Evolutionary conservation across 1,140 invertebrate species (phyloP).

Genomic region (Acromyrmex echinatior): DNA sequence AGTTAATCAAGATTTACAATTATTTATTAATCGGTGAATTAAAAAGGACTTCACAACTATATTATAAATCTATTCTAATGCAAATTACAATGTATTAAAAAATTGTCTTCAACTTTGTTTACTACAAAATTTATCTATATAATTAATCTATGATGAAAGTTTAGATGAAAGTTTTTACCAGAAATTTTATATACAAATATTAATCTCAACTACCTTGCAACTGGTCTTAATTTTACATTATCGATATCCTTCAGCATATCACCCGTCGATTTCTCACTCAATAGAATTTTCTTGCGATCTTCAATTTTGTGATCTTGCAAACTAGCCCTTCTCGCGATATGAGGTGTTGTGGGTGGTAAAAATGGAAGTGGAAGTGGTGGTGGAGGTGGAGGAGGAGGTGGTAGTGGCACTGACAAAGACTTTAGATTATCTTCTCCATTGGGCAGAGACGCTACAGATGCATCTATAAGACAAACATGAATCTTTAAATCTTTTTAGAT

Average conservation of each 20-base stretch:
- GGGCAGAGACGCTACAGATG: slow-evolving; percentile 75
- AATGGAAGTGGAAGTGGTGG: slow-evolving; percentile 80
- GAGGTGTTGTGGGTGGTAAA: slow-evolving; percentile 84
- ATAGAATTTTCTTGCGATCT: slow-evolving; percentile 79
- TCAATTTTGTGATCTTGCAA: slow-evolving; percentile 84
- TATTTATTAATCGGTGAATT: background rate
- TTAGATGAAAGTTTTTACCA: background rate
- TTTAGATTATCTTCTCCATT: slow-evolving; percentile 73
- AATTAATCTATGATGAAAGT: background rate
- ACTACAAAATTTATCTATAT: background rate
- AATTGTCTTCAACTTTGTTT: background rate
- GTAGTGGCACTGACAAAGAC: slow-evolving; percentile 65
- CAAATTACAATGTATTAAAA: background rate
- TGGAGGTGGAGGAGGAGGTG: slow-evolving; percentile 80
- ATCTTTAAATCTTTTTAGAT: slow-evolving; percentile 34
- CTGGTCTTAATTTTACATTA: slow-evolving; percentile 83
- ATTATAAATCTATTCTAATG: background rate
- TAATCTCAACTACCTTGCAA: slow-evolving; percentile 78
- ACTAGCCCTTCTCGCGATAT: slow-evolving; percentile 85
- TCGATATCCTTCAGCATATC: slow-evolving; percentile 84
- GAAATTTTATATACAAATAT: background rate
- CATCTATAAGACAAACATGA: slow-evolving; percentile 59
- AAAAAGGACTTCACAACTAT: background rate
- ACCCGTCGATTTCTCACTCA: slow-evolving; percentile 82
- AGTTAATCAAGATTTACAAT: background rate